Percentiles rank a stretch among this genome's conserved stretches.
Evolutionary conservation across 2,113 vertebrate genomes (phyloP).

Genomic region (Oceanodroma tethys): DNA sequence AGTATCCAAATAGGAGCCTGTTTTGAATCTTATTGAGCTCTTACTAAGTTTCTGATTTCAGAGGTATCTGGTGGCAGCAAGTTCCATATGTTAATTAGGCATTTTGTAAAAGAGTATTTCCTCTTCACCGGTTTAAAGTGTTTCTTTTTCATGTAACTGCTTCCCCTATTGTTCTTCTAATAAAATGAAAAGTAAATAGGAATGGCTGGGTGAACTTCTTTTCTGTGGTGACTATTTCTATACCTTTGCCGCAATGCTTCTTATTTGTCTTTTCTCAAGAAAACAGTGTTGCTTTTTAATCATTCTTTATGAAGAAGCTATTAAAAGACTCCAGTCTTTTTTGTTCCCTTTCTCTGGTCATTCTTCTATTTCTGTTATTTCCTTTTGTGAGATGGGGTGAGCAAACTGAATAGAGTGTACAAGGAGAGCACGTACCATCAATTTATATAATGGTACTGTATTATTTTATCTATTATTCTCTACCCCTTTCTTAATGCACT

Average conservation of each 20-base stretch:
- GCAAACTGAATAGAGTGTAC: slow-evolving; percentile 46
- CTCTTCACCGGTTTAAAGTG: not conserved
- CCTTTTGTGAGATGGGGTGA: slow-evolving; percentile 40
- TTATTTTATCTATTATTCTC: slow-evolving; percentile 66
- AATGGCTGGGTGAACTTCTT: not conserved
- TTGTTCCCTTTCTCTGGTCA: slow-evolving; percentile 23
- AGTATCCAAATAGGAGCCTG: not conserved
- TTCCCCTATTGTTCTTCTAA: slow-evolving; percentile 21
- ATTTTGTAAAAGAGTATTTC: slow-evolving; percentile 4
- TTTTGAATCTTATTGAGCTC: not conserved
- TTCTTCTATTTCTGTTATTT: slow-evolving; percentile 50
- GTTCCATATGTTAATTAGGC: not conserved
- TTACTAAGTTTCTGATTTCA: not conserved
- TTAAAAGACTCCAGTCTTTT: slow-evolving; percentile 47
- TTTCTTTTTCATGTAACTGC: not conserved
- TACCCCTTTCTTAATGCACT: slow-evolving; percentile 60
- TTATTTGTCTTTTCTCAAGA: slow-evolving; percentile 48
- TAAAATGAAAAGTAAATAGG: slow-evolving; percentile 40
- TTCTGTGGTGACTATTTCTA: slow-evolving; percentile 8
- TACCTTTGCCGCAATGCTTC: not conserved
- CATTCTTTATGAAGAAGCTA: slow-evolving; percentile 35
- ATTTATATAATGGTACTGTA: slow-evolving; percentile 60
- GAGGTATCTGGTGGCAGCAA: not conserved
- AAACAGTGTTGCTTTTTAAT: slow-evolving; percentile 53
- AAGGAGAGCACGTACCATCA: slow-evolving; percentile 48